phyloP scores from a whole-genome alignment of 2,888 invertebrate genomes.

The Drosophila trichaetosa region DNA sequence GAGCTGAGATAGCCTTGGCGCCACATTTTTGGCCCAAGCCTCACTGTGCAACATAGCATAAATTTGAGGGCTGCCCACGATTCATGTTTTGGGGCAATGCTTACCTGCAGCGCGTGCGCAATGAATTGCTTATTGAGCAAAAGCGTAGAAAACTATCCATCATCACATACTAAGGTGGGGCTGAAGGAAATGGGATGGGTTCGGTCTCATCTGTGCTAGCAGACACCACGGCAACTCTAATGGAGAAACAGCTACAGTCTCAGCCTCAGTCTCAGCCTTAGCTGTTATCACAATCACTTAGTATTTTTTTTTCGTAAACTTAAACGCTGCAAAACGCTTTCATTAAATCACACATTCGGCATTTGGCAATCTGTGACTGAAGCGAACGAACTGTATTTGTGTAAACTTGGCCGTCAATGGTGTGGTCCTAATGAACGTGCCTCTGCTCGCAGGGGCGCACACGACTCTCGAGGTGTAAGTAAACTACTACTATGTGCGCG shows the following conservation, averaged over 20 bases:
- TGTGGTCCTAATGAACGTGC: slow-evolving; percentile 27
- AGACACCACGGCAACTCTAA: slow-evolving; percentile 32
- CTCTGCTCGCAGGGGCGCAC: slow-evolving; percentile 38
- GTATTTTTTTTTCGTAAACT: not conserved
- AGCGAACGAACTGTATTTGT: slow-evolving; percentile 33
- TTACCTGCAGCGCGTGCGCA: slow-evolving; percentile 77
- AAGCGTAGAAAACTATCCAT: slow-evolving; percentile 75
- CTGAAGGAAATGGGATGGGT: slow-evolving; percentile 4
- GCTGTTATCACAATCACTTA: not conserved
- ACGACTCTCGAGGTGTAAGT: slow-evolving; percentile 67
- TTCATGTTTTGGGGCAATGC: slow-evolving; percentile 21
- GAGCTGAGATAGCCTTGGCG: not conserved
- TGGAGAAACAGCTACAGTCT: slow-evolving; percentile 22
- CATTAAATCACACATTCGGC: slow-evolving; percentile 43
- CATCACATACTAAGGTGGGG: slow-evolving; percentile 34
- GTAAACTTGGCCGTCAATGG: slow-evolving; percentile 27
- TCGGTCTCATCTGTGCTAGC: slow-evolving; percentile 22
- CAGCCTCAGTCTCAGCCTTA: not conserved
- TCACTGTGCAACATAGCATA: slow-evolving; percentile 42
- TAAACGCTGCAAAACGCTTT: slow-evolving; percentile 35
- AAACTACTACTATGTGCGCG: slow-evolving; percentile 51
- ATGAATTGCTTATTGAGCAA: slow-evolving; percentile 52
- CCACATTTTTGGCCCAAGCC: not conserved
- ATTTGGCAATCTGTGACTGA: slow-evolving; percentile 7
- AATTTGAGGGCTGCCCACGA: slow-evolving; percentile 38